A percentile compares a stretch with the other conserved stretches of the same genome.
These are phyloP conservation scores for Argopecten irradians DNA, from an alignment of 1,140 invertebrate genomes.

Conservation along the genomic window DNA sequence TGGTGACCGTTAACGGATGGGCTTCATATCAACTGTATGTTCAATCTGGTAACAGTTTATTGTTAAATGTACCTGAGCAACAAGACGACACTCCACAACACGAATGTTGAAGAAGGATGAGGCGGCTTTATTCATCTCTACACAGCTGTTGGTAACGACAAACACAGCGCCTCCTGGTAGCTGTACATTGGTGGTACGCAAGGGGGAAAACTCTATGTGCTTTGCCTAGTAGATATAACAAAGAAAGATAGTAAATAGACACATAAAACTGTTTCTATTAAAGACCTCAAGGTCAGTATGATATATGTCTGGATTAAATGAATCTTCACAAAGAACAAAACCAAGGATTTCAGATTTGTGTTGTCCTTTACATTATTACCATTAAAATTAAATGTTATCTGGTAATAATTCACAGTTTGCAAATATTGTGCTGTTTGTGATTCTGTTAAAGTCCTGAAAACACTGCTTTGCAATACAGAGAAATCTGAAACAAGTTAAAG, in stretches of 20 bases:
- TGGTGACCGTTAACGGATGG: too few relatives aligned
- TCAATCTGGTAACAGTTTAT: too few relatives aligned
- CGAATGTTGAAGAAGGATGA: conserved; percentile 92
- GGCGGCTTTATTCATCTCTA: conserved; percentile 95
- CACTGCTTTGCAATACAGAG: background rate
- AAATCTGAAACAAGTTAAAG: background rate
- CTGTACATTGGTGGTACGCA: conserved; percentile 86
- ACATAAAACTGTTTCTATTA: background rate
- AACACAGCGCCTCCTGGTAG: conserved; percentile 91
- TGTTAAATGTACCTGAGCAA: conserved; percentile 84
- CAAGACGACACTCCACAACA: conserved; percentile 95
- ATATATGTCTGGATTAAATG: background rate
- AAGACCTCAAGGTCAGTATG: background rate
- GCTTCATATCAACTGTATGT: too few relatives aligned
- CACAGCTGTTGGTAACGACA: conserved; percentile 94
- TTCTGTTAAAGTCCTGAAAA: background rate
- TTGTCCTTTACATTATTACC: too few relatives aligned
- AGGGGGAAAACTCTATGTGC: conserved; percentile 95
- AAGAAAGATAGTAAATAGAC: background rate
- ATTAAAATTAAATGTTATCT: too few relatives aligned
- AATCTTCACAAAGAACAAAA: background rate
- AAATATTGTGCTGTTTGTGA: background rate
- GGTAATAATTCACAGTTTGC: background rate
- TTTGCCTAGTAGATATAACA: conserved; percentile 70
- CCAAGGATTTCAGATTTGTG: too few relatives aligned